Evolutionary conservation across 1,140 invertebrate species (phyloP).

Genomic region (Gyrodactylus bullatarudis): DNA sequence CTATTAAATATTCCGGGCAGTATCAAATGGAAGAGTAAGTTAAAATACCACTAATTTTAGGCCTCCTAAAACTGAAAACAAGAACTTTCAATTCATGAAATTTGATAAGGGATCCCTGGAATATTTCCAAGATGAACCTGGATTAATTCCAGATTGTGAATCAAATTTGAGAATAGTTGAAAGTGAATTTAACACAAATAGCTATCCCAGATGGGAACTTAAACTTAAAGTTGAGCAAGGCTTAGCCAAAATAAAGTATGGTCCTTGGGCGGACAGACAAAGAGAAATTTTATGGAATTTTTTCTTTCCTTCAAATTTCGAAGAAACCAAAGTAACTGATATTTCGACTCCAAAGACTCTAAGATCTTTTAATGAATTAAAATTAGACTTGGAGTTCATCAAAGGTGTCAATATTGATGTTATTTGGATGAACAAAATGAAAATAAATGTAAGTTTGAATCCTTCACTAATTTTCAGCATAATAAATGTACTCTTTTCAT

Average conservation of each 20-base stretch:
- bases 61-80: neutral
- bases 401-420: neutral
- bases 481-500: neutral
- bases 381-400: neutral
- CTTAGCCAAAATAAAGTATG: slow-evolving; percentile 27
- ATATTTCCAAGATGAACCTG: neutral
- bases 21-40: neutral
- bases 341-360: neutral
- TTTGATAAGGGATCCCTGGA: neutral
- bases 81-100: neutral
- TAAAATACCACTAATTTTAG: neutral
- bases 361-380: neutral
- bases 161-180: neutral
- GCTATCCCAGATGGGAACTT: neutral
- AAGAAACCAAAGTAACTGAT: neutral
- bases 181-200: neutral
- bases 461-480: no score
- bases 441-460: neutral
- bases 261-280: slow-evolving; percentile 84
- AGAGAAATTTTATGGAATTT: slow-evolving; percentile 64
- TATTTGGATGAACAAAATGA: neutral
- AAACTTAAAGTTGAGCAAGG: neutral
- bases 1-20: neutral
- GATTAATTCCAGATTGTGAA: neutral
- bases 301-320: slow-evolving; percentile 38